A percentile compares a stretch with the other conserved stretches of the same genome.
Conservation (phyloP, 2,888 invertebrate species). For the Pheosia tremula region DNA sequence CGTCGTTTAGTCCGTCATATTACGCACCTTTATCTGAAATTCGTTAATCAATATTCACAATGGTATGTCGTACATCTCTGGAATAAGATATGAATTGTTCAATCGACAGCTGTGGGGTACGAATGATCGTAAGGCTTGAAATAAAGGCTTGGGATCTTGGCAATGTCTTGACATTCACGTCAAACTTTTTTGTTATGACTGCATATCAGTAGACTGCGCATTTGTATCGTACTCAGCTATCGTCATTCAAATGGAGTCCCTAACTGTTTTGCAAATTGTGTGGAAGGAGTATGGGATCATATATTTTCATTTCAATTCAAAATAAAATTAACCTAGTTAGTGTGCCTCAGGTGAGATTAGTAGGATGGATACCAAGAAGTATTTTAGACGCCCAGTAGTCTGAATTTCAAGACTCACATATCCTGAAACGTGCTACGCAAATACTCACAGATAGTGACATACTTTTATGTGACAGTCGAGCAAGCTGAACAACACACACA, state of each 20-base stretch:
- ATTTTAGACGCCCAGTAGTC: too few relatives aligned
- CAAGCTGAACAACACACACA: not conserved
- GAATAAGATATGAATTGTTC: conserved; percentile 33
- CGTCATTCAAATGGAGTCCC: too few relatives aligned
- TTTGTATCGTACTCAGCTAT: not conserved
- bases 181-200: conserved; percentile 1
- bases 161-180: not conserved
- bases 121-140: conserved; percentile 13
- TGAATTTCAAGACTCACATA: too few relatives aligned
- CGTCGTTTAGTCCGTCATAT: conserved; percentile 14
- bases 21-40: conserved; percentile 32
- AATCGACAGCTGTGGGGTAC: conserved; percentile 23
- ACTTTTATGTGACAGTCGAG: not conserved
- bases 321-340: too few relatives aligned
- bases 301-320: too few relatives aligned
- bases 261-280: too few relatives aligned
- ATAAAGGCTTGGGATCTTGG: conserved; percentile 22
- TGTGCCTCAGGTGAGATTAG: too few relatives aligned
- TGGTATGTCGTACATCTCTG: conserved; percentile 25
- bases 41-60: conserved; percentile 43
- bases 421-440: too few relatives aligned
- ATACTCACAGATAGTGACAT: not conserved
- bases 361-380: too few relatives aligned
- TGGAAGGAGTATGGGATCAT: too few relatives aligned
- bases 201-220: not conserved